phyloP scores from a whole-genome alignment of 2,113 vertebrate genomes.

The Plotosus lineatus region DNA sequence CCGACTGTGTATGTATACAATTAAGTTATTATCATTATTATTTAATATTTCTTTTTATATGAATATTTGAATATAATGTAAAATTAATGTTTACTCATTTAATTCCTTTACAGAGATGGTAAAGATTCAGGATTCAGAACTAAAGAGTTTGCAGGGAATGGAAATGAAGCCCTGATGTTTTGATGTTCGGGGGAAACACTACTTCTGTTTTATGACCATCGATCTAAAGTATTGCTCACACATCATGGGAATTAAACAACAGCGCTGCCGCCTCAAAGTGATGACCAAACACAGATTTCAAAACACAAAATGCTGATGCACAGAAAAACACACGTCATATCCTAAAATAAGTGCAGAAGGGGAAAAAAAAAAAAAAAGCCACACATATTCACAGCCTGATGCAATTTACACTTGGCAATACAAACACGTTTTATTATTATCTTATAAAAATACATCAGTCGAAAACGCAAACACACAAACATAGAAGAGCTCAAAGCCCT shows the following conservation, averaged over 20 bases:
- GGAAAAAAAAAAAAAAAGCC: neutral
- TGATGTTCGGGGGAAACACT: neutral
- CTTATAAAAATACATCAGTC: conserved; percentile 60
- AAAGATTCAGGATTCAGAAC: too few relatives aligned
- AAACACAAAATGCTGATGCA: neutral
- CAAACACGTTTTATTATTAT: conserved; percentile 66
- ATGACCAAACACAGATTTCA: neutral
- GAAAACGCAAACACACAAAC: conserved; percentile 39
- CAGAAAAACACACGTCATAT: neutral
- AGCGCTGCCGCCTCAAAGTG: neutral
- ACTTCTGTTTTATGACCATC: neutral
- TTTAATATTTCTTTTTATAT: too few relatives aligned
- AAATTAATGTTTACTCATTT: too few relatives aligned
- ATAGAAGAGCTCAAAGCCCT: conserved; percentile 50
- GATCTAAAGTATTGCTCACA: too few relatives aligned
- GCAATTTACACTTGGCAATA: conserved; percentile 74
- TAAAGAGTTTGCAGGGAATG: too few relatives aligned
- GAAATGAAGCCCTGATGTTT: too few relatives aligned
- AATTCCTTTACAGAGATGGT: neutral
- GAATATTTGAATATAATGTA: too few relatives aligned
- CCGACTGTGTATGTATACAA: too few relatives aligned
- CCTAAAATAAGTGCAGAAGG: neutral
- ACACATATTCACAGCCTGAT: neutral
- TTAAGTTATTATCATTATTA: too few relatives aligned
- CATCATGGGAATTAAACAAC: neutral